Evolutionary conservation across 2,797 vertebrate genomes (phyloP), one percentile per base, ranked within the genome.

Genomic region (Acanthurus leucopareius): DNA sequence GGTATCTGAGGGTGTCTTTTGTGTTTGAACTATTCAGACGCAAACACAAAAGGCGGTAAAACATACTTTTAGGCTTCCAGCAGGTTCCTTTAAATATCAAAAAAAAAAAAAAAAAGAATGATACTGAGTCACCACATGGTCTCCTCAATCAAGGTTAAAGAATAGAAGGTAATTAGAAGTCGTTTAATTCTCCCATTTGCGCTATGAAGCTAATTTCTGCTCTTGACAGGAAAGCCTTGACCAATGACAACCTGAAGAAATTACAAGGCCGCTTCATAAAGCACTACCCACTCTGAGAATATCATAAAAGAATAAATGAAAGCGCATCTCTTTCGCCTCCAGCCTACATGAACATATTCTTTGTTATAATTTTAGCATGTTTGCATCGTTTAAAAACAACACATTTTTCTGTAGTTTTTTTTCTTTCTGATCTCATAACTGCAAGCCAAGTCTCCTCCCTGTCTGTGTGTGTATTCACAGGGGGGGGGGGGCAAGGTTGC

Each of bases 1-100:
- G 80, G 67, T 57, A 66, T 75, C 59, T 38, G 35, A 81, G 47
- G 54, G 68, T 70, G 61, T 57, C 70, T 71, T 89, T 87, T 86
- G 80, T 80, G 70, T 68, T 63, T 74, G 57, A 72, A 75, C 67
- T 75, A 83, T 63, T 32, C 49, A 0, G 25, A 56, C 10, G 5
- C 73, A 66, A 67, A 75, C 62, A 77, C 76, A 80, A 69, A 80
- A 87, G 59, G 20, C 62, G 59, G 52, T 62, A 56, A 69, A 64
- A 85, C 10, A 32, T 32, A 72, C 35, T 25, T 65, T 69, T 40
- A 25, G 15, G 40, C 69, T 82, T 63, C 60, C 69, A 71, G 63
- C 58, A 58, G 83, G 54, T 60, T 81, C 76, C 58, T 72, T 78
- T 63, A 45, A 78, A 81, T 45, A 28, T 73, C 42, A 35, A 38